A percentile compares a stretch with the other conserved stretches of the same genome.
phyloP scores from a whole-genome alignment of 2,113 vertebrate species.

The Gavia stellata region DNA sequence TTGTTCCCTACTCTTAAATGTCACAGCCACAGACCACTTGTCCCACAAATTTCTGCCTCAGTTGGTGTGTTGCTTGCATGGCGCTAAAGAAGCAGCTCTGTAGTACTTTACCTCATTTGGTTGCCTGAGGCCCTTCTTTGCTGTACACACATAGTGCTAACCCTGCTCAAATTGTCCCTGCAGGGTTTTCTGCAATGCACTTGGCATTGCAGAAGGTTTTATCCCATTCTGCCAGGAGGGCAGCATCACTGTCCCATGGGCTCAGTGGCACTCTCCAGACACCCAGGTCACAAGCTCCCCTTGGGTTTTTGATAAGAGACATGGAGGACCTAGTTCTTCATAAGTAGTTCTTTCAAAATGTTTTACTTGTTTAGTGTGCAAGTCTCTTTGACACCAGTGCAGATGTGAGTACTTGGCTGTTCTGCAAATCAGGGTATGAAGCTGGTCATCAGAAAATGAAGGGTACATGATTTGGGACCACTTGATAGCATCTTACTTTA shows the following conservation, averaged over 20 bases:
- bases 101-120: background rate
- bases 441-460: background rate
- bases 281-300: background rate
- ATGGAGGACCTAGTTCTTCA: background rate
- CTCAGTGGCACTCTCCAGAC: background rate
- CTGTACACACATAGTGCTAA: background rate
- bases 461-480: background rate
- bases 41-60: background rate
- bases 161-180: background rate
- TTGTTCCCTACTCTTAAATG: background rate
- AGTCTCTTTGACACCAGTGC: background rate
- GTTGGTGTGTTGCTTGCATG: background rate
- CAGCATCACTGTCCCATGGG: background rate
- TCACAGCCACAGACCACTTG: background rate
- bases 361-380: background rate
- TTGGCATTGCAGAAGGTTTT: background rate
- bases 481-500: background rate
- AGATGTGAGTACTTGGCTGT: background rate
- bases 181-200: fast-evolving
- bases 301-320: background rate
- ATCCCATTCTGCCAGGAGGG: background rate
- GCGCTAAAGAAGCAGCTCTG: background rate
- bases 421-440: background rate
- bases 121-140: background rate
- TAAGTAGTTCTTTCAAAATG: background rate